These are phyloP conservation scores for Psittacula echo DNA, from an alignment of 2,797 vertebrate species.

Conservation along the genomic window DNA sequence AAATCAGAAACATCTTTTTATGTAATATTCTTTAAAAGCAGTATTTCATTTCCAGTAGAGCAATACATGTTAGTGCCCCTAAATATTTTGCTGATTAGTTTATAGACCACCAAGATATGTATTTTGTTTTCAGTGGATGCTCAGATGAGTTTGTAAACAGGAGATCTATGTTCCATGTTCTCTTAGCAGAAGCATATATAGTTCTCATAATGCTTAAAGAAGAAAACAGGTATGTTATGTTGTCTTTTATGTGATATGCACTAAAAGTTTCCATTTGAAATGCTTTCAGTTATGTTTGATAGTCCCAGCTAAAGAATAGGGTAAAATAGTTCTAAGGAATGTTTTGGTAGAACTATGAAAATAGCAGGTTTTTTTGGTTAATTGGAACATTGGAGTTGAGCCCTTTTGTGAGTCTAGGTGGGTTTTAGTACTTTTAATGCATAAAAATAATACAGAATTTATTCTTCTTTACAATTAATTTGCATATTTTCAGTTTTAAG, in stretches of 20 bases:
- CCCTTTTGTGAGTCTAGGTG: not conserved
- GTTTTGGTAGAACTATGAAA: not conserved
- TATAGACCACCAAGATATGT: not conserved
- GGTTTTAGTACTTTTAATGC: not conserved
- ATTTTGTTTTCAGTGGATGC: not conserved
- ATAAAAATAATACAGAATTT: not conserved
- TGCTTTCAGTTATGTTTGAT: not conserved
- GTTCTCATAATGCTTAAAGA: not conserved
- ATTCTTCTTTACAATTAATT: not conserved
- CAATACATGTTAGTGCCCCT: fast-evolving
- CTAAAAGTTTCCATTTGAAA: not conserved
- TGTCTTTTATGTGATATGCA: not conserved
- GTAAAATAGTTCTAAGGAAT: not conserved
- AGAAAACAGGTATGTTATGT: not conserved
- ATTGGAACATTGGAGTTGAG: not conserved
- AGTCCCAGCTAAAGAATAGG: fast-evolving
- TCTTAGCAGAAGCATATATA: not conserved
- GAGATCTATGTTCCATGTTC: not conserved
- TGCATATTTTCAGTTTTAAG: not conserved
- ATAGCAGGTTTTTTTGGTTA: not conserved
- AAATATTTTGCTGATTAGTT: not conserved
- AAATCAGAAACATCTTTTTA: fast-evolving
- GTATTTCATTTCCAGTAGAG: fast-evolving
- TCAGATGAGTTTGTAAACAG: not conserved
- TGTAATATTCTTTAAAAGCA: not conserved